Conservation (phyloP, 2,797 vertebrate genomes). For the Sebastes hubbsi region DNA sequence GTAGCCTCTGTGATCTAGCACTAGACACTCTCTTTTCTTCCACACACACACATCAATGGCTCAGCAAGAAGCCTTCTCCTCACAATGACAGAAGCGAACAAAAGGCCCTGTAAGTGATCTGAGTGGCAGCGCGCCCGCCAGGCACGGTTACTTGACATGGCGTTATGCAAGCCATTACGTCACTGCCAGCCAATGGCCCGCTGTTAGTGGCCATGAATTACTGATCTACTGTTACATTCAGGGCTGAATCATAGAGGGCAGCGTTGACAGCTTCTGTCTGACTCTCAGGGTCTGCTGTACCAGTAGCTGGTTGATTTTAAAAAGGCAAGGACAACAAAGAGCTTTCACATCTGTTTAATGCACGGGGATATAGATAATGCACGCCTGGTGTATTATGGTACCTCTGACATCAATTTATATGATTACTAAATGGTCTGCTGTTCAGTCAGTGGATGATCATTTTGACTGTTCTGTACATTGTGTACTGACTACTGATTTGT, state of each 20-base stretch:
- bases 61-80: conserved; percentile 44
- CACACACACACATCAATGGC: conserved; percentile 31
- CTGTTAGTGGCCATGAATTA: conserved; percentile 58
- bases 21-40: conserved; percentile 17
- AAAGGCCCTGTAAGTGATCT: conserved; percentile 72
- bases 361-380: background rate
- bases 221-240: conserved; percentile 56
- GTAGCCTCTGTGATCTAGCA: conserved; percentile 38
- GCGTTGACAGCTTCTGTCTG: conserved; percentile 9
- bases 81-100: conserved; percentile 57
- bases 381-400: background rate
- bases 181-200: conserved; percentile 59
- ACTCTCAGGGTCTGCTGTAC: background rate
- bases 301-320: conserved; percentile 21
- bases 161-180: conserved; percentile 71
- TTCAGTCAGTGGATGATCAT: conserved; percentile 15
- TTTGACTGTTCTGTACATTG: background rate
- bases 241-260: conserved; percentile 33
- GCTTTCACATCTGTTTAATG: conserved; percentile 2
- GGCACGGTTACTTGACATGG: conserved; percentile 69
- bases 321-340: conserved; percentile 7
- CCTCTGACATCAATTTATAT: conserved; percentile 28
- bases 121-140: conserved; percentile 36
- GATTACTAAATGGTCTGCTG: conserved; percentile 15
- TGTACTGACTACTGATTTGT: conserved; percentile 5